Percentiles rank a stretch among this genome's conserved stretches.
phyloP scores from a whole-genome alignment of 2,113 vertebrate species.

The Cyanoderma ruficeps region DNA sequence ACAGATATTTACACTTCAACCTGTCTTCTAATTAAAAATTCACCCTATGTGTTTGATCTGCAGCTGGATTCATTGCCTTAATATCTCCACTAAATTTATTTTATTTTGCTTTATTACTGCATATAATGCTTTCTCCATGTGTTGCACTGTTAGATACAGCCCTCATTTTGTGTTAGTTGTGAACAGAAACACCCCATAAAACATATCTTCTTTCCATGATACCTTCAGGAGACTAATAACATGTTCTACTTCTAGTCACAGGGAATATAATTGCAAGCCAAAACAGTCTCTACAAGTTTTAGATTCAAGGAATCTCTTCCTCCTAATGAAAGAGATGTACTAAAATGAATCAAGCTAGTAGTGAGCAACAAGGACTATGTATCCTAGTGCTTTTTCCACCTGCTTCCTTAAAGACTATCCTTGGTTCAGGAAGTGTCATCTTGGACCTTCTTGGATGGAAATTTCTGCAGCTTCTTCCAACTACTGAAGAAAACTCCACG shows the following conservation, averaged over 20 bases:
- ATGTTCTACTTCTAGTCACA: background rate
- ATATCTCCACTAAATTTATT: background rate
- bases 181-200: slow-evolving; percentile 23
- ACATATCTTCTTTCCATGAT: background rate
- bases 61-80: background rate
- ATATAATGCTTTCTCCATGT: background rate
- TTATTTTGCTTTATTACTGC: background rate
- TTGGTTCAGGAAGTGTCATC: background rate
- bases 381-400: background rate
- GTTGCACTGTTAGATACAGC: background rate
- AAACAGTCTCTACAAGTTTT: slow-evolving; percentile 7
- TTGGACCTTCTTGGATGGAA: background rate
- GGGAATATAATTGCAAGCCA: background rate
- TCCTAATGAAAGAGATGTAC: slow-evolving; percentile 3
- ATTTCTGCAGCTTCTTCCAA: background rate
- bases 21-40: background rate
- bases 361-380: background rate
- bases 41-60: background rate
- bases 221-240: background rate
- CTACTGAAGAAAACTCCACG: background rate
- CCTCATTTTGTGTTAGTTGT: background rate
- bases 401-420: background rate
- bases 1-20: background rate
- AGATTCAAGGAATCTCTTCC: background rate
- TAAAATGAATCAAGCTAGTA: slow-evolving; percentile 14